These are phyloP conservation scores for Drosophila yakuba DNA, from an alignment of 1,140 invertebrate genomes.

Conservation along the genomic window DNA sequence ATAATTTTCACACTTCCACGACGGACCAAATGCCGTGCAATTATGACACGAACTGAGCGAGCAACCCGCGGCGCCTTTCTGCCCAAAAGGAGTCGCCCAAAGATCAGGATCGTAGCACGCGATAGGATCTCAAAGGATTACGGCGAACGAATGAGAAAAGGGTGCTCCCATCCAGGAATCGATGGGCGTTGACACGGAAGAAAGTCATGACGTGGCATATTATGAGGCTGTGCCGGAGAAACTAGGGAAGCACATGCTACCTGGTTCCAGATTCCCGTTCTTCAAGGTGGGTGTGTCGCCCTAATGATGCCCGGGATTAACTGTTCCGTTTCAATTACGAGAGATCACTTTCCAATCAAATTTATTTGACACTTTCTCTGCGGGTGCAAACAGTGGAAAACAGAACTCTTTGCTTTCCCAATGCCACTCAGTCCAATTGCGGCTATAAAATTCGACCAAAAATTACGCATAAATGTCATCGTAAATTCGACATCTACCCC, in stretches of 20 bases:
- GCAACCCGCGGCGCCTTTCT: constrained; percentile 59
- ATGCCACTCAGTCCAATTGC: neutral
- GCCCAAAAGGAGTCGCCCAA: constrained; percentile 24
- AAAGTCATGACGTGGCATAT: constrained; percentile 74
- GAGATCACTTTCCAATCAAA: constrained; percentile 61
- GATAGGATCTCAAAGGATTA: constrained; percentile 76
- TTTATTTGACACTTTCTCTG: constrained; percentile 73
- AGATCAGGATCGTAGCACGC: constrained; percentile 66
- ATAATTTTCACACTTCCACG: constrained; percentile 78
- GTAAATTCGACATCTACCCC: constrained; percentile 60
- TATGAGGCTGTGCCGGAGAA: constrained; percentile 8
- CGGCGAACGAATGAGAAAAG: constrained; percentile 34
- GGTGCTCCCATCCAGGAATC: constrained; percentile 24
- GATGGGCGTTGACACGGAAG: constrained; percentile 64
- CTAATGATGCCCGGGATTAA: constrained; percentile 76
- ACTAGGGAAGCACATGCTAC: constrained; percentile 23
- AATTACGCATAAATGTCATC: constrained; percentile 77
- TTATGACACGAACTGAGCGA: constrained; percentile 75
- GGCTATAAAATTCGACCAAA: constrained; percentile 62
- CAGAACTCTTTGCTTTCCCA: constrained; percentile 56
- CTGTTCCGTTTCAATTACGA: constrained; percentile 62
- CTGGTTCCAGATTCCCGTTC: constrained; percentile 33
- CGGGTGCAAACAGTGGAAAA: constrained; percentile 19
- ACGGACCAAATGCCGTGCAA: constrained; percentile 63
- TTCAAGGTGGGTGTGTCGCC: constrained; percentile 66